Evolutionary conservation across 1,140 invertebrate species (phyloP), one percentile per base, ranked within the genome.

Genomic region (Sitodiplosis mosellana): DNA sequence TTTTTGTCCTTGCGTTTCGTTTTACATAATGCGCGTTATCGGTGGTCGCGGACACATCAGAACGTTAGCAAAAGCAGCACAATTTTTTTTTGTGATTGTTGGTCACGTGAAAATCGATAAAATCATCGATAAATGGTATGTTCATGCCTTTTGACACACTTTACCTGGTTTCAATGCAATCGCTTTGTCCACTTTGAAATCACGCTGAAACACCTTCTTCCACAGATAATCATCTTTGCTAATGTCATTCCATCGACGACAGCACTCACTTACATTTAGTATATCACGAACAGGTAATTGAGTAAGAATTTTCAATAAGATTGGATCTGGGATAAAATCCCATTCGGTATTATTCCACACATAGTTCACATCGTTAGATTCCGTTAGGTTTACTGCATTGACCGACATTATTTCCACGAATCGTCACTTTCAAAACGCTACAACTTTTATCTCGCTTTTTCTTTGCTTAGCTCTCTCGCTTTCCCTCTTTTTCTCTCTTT

Each of bases 191-290:
- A 86, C 71, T 53, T 76, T 72, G 57, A 79, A 84, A 51, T 78
- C 73, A 7, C 62, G 58, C 53, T 75, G 75, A 55, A 83, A 78
- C 37, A 80, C 62, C 49, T 74, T 63, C 50, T 76, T 78, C 81
- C 81, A 84, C 1, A 84, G 56, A 37, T 81, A 68, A 55, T 82
- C 75, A 58, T 82, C 78, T 42, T 70, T 67, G 14, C 73, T 72
- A 7, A 79, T 69, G 46, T 70, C 57, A 52, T 75, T 67, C 78
- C 80, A 81, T 1, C 67, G 61, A 49, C 66, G 70, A 54, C 75
- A 81, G 2, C 71, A 70, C 43, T 67, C 56, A 11, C 77, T 70
- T 15, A 68, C 71, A 43, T 60, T 70, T 2, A 74, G 45, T 3
- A 83, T 53, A 48, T 81, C 75, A 38, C 63, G 65, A 1, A 77